Conservation (phyloP, 2,113 vertebrate species). For the Nothobranchius furzeri region DNA sequence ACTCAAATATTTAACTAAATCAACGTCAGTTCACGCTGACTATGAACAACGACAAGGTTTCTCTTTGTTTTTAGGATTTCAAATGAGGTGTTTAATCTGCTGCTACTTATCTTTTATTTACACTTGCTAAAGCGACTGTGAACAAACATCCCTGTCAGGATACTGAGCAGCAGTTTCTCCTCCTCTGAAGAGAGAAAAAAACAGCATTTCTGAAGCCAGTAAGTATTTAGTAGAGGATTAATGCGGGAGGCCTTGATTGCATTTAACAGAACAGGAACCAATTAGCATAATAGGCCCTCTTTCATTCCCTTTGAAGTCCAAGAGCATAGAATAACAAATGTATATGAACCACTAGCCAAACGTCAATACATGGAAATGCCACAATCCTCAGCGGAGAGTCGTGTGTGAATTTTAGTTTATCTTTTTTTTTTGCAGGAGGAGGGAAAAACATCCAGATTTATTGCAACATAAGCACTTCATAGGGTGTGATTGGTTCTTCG, state of each 20-base stretch:
- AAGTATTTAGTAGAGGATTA: constrained; percentile 78
- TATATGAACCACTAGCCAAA: constrained; percentile 81
- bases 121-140: constrained; percentile 24
- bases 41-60: constrained; percentile 6
- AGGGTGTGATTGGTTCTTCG: constrained; percentile 68
- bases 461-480: constrained; percentile 79
- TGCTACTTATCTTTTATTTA: constrained; percentile 38
- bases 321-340: constrained; percentile 81
- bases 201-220: constrained; percentile 62
- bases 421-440: constrained; percentile 62
- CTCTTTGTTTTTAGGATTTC: constrained; percentile 4
- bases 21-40: constrained; percentile 3
- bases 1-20: constrained; percentile 30
- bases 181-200: constrained; percentile 19
- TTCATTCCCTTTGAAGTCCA: constrained; percentile 84
- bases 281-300: constrained; percentile 82
- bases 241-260: constrained; percentile 76
- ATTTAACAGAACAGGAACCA: constrained; percentile 80
- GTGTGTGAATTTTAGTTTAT: constrained; percentile 67
- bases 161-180: constrained; percentile 31
- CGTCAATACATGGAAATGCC: constrained; percentile 83
- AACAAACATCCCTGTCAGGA: constrained; percentile 45
- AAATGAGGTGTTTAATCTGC: constrained; percentile 41
- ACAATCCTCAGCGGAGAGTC: constrained; percentile 79
- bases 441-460: constrained; percentile 72